Evolutionary conservation across 2,113 vertebrate species (phyloP), one percentile per base, ranked within the genome.

Genomic region (Corydoras maculifer): DNA sequence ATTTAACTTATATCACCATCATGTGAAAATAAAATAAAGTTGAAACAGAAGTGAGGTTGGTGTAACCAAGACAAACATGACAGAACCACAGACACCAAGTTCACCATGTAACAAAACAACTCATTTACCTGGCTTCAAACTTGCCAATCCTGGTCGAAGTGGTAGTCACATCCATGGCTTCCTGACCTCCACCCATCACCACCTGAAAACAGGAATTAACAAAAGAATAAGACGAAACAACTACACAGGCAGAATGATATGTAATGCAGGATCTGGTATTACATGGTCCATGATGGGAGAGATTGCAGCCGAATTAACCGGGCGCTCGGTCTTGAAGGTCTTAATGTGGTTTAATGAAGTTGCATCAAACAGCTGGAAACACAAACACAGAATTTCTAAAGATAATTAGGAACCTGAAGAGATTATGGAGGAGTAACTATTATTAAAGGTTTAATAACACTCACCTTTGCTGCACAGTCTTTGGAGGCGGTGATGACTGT

Each of bases 161-260:
- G 0, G 96, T 98, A 49, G 97, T 99, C 65, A 99, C 97, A 74
- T 99, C 97, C 97, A 98, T 99, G 83, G 97, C 97, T 78, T 99
- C 97, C 73, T 99, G 97, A 65, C 96, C 97, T 60, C 97, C 97
- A 30, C 97, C 97, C 81, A 99, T 92, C 70, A 99, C 95, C 4
- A 99, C 97, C 96, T 96, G 84, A 55, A 57, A 13, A 12, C 9
- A 32, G 18, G 18, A 1, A 25, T 25, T 25, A 25, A 25, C 18
- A 25, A 25, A 25, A 25, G 18, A 25, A 25, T 25, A 57, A 80
- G 65, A 18, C 49, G 70, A 8, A 55, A 63, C 12, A 11, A 32
- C 13, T 1, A 58, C 15, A 53, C 49, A 31, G 51, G 58, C 35
- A 43, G 7, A 43, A 43, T 5, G 35, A 43, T 4, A 8, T 43